Base-by-base conservation (phyloP, 2,113 vertebrate species). In the Melospiza georgiana region DNA sequence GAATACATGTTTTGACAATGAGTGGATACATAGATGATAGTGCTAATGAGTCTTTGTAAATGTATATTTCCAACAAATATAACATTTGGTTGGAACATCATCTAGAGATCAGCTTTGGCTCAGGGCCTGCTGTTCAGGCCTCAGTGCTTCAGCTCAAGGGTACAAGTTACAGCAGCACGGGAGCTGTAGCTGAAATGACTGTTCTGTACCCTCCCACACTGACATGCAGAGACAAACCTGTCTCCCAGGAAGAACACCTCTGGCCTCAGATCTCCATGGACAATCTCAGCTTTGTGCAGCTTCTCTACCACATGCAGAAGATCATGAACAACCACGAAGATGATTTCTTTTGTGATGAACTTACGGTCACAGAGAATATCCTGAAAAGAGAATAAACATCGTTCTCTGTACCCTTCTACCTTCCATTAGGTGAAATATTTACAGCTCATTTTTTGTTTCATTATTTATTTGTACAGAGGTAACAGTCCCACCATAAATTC, bases 201-300 rank as follows among this genome's bases (percentile, higher is more conserved):
- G 51, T 61, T 57, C 10, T 9, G 28, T 39, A 54, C 25, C 33
- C 24, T 65, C 61, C 33, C n/a, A 52, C 11, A 48, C 12, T 44
- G 25, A 58, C 12, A 66, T 10, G 54, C 51, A 93, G 74, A 68
- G 4, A 96, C 97, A 10, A 89, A 98, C 98, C 97, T 97, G 96
- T 97, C 90, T 65, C 98, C 97, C 69, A 97, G 97, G 93, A 99
- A 97, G 48, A 99, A 90, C 33, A 97, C 97, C 35, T 97, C 97
- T 10, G 98, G 98, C 61, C 91, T 96, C 94, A 99, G 92, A 67
- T 98, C 98, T 82, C 98, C 98, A 15, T 98, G 98, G 80, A 99
- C 97, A 85, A 99, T 97, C 41, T 98, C 96, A 15, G 97, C 98
- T 87, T 89, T 96, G 93, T 99, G 99, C 48, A 99, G 97, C 66